Evolutionary conservation across 2,888 invertebrate species (phyloP), one percentile per base, ranked within the genome.

Genomic region (Drosophila kokeensis): DNA sequence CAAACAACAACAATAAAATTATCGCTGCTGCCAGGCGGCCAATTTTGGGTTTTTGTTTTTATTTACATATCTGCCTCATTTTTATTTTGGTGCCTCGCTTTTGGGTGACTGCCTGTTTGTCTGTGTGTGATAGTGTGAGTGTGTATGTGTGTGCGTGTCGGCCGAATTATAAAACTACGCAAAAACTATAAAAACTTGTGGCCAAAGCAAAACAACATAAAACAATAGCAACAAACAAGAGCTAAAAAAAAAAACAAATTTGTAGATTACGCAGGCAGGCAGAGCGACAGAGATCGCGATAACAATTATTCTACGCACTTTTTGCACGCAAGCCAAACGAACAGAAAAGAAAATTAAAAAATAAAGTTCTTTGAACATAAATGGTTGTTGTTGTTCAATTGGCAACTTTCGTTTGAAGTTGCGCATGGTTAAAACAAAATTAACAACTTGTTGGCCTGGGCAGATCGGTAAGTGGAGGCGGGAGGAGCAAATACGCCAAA

Each of bases 181-280:
- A 89, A 81, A 87, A 82, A 89, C 76, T 79, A 88, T 82, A 64
- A 82, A 88, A 88, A 69, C 73, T 59, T 60, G 53, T 49, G 63
- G 66, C 36, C 64, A 38, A 55, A 65, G 53, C 64, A 62, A 76
- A 65, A 59, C 61, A 72, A 55, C 50, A 15, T 42, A 72, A 64
- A 55, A 62, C 52, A 72, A 72, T 49, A 49, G 66, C 60, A 78
- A 57, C 21, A 77, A 45, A 21, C 42, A 40, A n/a, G 11, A 15
- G 21, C 45, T 13, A 21, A 13, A 45, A 21, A 10, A 10, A 45
- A n/a, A 21, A 21, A 42, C 58, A 78, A 73, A 69, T 65, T 82
- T 70, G 32, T 76, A 79, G 85, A 85, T 85, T 87, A 87, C 72
- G 18, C 27, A 63, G 11, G 48, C 34, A 64, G 54, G 15, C 45